These are phyloP conservation scores for Iphiclides podalirius DNA, from an alignment of 2,888 invertebrate genomes.

Conservation along the genomic window DNA sequence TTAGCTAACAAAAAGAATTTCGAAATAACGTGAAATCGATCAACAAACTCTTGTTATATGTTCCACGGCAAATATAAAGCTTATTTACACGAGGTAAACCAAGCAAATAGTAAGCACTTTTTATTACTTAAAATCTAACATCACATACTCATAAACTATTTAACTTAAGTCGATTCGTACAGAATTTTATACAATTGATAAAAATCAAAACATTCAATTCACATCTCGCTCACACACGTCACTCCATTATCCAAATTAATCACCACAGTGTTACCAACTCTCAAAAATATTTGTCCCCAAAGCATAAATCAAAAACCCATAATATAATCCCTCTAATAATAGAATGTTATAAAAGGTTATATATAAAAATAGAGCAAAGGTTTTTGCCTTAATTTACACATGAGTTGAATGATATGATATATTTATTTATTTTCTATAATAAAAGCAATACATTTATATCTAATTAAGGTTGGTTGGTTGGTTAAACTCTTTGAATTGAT, in stretches of 20 bases:
- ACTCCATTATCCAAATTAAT: slow-evolving; percentile 28
- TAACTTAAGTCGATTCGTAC: slow-evolving; percentile 28
- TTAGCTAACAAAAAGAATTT: slow-evolving; percentile 21
- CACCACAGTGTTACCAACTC: too few species aligned
- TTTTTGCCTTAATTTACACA: too few species aligned
- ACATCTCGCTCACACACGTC: slow-evolving; percentile 50
- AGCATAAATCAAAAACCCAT: too few species aligned
- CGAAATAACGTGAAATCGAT: slow-evolving; percentile 28
- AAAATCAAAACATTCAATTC: slow-evolving; percentile 62
- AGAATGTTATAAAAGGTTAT: too few species aligned
- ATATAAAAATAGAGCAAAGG: too few species aligned
- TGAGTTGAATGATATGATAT: too few species aligned
- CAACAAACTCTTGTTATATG: slow-evolving; percentile 30
- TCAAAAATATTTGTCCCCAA: too few species aligned
- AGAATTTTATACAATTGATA: slow-evolving; percentile 35
- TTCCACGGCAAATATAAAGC: slow-evolving; percentile 16
- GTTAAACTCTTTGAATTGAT: too few species aligned
- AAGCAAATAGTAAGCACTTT: slow-evolving; percentile 20
- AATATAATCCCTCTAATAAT: too few species aligned
- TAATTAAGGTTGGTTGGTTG: too few species aligned
- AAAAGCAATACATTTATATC: too few species aligned
- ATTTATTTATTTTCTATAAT: too few species aligned
- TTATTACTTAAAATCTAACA: slow-evolving; percentile 24
- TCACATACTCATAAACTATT: slow-evolving; percentile 28
- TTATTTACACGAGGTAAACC: slow-evolving; percentile 18